Conservation (phyloP, 2,797 vertebrate species). For the Crypturellus tataupa region DNA sequence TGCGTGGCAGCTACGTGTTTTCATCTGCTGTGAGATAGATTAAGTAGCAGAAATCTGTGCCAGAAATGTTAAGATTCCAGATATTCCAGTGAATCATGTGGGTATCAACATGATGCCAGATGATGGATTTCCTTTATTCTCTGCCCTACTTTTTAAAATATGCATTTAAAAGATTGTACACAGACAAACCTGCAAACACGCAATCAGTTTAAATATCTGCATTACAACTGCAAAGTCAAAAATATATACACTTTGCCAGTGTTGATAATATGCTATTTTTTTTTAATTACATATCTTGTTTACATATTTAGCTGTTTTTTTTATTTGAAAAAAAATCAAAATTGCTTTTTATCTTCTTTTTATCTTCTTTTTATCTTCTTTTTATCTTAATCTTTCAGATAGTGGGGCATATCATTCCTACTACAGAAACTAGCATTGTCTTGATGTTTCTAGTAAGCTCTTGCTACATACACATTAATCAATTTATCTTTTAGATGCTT, state of each 20-base stretch:
- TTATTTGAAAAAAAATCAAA: neutral
- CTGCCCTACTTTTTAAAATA: neutral
- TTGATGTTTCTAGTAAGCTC: neutral
- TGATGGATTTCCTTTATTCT: neutral
- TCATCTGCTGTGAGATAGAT: neutral
- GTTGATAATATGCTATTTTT: neutral
- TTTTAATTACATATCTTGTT: neutral
- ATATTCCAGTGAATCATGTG: neutral
- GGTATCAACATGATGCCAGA: neutral
- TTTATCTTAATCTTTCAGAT: neutral
- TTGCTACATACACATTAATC: neutral
- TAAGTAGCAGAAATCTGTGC: neutral
- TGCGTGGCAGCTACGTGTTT: neutral
- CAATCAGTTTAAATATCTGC: neutral
- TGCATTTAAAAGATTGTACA: accelerated
- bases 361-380: neutral
- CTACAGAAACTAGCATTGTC: neutral
- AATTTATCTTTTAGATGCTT: neutral
- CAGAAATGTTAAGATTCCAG: neutral
- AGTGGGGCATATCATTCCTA: neutral
- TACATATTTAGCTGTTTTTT: neutral
- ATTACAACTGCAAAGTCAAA: neutral
- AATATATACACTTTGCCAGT: neutral
- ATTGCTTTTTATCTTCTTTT: neutral
- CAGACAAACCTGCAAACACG: neutral